Base-by-base conservation (phyloP, 2,888 invertebrate genomes). In the Abrostola tripartita region DNA sequence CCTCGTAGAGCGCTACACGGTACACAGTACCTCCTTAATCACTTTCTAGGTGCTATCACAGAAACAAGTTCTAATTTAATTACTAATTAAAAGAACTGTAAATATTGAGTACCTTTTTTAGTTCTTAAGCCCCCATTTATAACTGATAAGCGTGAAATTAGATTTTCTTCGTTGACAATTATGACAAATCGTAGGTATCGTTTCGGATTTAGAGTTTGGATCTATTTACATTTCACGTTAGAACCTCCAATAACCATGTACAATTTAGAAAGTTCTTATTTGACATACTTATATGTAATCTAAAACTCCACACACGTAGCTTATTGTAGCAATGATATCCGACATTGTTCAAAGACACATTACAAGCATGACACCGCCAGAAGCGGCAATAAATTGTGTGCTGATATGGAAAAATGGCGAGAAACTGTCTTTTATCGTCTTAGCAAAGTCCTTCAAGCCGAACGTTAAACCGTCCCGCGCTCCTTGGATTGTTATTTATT, bases 381-480 rank as follows among this genome's bases (percentile, higher is more conserved):
- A 81, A 85, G 85, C 81, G 81, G 79, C 86, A 81, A 90, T 91
- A 90, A 89, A 90, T 90, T 89, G 83, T 87, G 84, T 78, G 82
- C 84, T 87, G 86, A 87, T 89, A 90, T 85, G 86, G 84, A 88
- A 89, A 89, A 88, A 89, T 86, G 81, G 85, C 85, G 84, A 77
- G 79, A 88, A 90, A 88, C 84, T 86, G 84, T 85, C 84, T 85
- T 88, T 88, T 88, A 87, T 86, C 88, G 83, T 83, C 83, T 85
- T 79, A 81, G 73, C 74, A 79, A 80, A 81, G 82, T 82, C 81
- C 80, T 55, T 54, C 71, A 75, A 81, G 75, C 78, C 70, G 74
- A 82, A 79, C 77, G 79, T 84, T 84, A 83, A 84, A 66, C 75
- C 66, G 60, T 65, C 77, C 71, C 65, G 71, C 73, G 76, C 79